Evolutionary conservation across 1,140 invertebrate genomes (phyloP), one percentile per base, ranked within the genome.

Genomic region (Aphidius ervi): DNA sequence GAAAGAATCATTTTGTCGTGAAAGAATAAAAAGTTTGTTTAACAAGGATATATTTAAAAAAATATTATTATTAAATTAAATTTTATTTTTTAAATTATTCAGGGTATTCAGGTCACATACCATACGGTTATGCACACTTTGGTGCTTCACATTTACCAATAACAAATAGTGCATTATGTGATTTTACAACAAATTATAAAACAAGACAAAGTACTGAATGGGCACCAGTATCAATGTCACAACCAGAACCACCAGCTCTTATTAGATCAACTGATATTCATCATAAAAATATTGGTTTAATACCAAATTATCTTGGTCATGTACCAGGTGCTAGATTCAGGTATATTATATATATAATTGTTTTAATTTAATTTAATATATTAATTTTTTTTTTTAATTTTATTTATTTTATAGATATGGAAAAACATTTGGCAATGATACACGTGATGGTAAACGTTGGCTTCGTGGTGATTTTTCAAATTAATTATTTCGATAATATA

Each of bases 221-320:
- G 87, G 86, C 86, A 20, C 87, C 87, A 39, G 84, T 86, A 4
- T 82, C 72, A 52, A 70, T 82, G 45, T 69, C 73, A 42, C 74
- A 76, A 45, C 78, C 82, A 1, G 81, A 84, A 67, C 81, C 79
- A 4, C 82, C 81, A 2, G 67, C 82, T 9, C 45, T 77, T 9
- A 76, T 81, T 39, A 69, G 79, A 66, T 76, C 81, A 5, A 75
- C 78, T 31, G 79, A 86, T 68, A 84, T 90, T 43, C 90, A 90
- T 63, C 85, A 86, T 66, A 85, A 85, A 61, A 83, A 88, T 61
- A 82, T 86, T 45, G 87, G 88, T 9, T 82, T 89, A 77, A 69
- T 90, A 56, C 88, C 88, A 0, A 87, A 87, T 70, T 91, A 91
- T 73, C 82, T 82, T 5, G 88, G 88, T 3, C 88, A 91, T 66